Base-by-base conservation (phyloP, 2,888 invertebrate genomes). In the Pseudococcus viburni region DNA sequence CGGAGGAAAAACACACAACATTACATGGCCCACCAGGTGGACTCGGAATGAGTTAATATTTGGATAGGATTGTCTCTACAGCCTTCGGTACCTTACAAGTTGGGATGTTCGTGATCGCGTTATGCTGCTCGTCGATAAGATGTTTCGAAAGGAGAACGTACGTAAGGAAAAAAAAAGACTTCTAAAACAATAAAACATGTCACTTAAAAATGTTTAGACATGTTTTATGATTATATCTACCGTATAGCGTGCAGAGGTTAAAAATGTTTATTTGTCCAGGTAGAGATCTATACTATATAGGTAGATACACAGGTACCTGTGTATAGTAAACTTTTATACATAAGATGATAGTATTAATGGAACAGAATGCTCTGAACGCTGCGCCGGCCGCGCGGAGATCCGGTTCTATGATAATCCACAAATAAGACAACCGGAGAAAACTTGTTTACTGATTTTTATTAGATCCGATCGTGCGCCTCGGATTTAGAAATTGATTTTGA, bases 171-270 rank as follows among this genome's bases (percentile, higher is more conserved):
- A 84, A 83, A 86, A 48, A 86, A 88, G 55, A 51, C 33, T 83
- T 88, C 55, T 88, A 88, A 88, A 88, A 88, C 88, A 88, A 88
- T 88, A 88, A 88, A 88, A 88, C 88, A 88, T 88, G 88, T 88
- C 88, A 88, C 88, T 88, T 88, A 88, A 88, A 85, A 88, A 88
- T 88, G 85, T 88, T 88, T 85, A 84, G 88, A 88, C 88, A 68
- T 88, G 88, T 88, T 88, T 88, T 88, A 85, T 85, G 88, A 88
- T 85, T 85, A 88, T 88, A 88, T 88, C 83, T 83, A 83, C 83
- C 83, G 88, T 86, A 86, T 88, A 88, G 88, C 88, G 88, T 88
- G 80, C 88, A 88, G 88, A 88, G 88, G 88, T 88, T 83, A 88
- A 88, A 88, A 88, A 88, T 88, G 83, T 88, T 88, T 88, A 88